Base-by-base conservation (phyloP, 2,113 vertebrate genomes). In the Octodon degus region DNA sequence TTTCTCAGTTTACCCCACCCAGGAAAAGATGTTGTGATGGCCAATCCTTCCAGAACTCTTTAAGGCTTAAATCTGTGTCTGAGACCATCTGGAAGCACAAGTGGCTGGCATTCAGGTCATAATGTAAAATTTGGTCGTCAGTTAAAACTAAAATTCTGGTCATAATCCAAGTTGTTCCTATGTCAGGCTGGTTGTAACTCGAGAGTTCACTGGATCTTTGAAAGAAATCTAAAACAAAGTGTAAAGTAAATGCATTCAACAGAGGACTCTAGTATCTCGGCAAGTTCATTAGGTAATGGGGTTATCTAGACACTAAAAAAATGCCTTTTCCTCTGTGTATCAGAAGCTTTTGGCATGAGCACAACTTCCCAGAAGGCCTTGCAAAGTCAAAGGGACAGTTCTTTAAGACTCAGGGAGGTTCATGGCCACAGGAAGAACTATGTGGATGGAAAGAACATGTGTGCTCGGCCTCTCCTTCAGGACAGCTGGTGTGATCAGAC, bases 201-300 rank as follows among this genome's bases (percentile, higher is more conserved):
- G 2, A 70, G 68, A 37, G 34, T n/a, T n/a, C 34, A n/a, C 68
- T 20, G 32, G 40, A 89, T n/a, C 63, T 91, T 86, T 68, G 72
- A 89, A 93, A 86, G 60, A 90, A 95, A 94, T 8, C 16, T n/a
- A 89, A 86, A 85, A 22, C 4, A 32, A 94, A 95, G 58, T 84
- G 90, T 32, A 90, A 80, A 89, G 8, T 14, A 83, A 91, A 55
- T 83, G 27, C 67, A 74, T 0, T 89, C 62, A 93, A 47, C 25
- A 83, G 32, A 94, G 89, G 37, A 70, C 43, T 77, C 65, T 62
- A n/a, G 17, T 50, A n/a, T 90, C 22, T 63, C 17, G 25, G 17
- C 81, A 65, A 81, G 67, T 19, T 86, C 67, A 55, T 32, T 67
- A 86, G 53, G 22, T 43, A 60, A 10, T 60, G n/a, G 24, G 58